These are phyloP conservation scores for Leucophenga varia DNA, from an alignment of 1,140 invertebrate genomes.

Conservation along the genomic window DNA sequence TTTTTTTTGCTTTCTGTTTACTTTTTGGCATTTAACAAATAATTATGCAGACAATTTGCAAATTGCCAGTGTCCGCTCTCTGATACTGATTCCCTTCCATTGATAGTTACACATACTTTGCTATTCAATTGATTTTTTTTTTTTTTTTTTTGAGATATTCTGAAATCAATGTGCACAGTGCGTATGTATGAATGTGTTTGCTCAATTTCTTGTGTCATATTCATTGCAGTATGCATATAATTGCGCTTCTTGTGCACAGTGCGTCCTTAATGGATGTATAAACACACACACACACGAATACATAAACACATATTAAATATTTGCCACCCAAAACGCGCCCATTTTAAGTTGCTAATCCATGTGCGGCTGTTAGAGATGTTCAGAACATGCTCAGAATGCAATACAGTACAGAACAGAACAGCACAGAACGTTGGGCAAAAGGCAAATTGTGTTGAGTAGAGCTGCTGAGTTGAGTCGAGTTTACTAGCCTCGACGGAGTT, in stretches of 20 bases:
- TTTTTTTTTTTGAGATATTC: slow-evolving; percentile 27
- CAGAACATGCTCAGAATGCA: too few relatives aligned
- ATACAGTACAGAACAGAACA: too few relatives aligned
- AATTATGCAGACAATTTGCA: too few relatives aligned
- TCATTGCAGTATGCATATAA: slow-evolving; percentile 43
- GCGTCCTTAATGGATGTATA: too few relatives aligned
- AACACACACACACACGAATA: slow-evolving; percentile 18
- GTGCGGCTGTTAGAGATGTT: too few relatives aligned
- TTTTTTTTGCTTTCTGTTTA: too few relatives aligned
- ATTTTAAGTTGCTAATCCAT: too few relatives aligned
- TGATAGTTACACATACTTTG: slow-evolving; percentile 17
- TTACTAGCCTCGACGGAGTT: slow-evolving; percentile 9
- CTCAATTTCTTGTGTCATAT: slow-evolving; percentile 44
- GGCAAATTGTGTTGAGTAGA: too few relatives aligned
- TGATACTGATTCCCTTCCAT: too few relatives aligned
- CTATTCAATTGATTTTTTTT: slow-evolving; percentile 6
- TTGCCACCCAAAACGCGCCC: slow-evolving; percentile 4
- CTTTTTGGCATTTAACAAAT: too few relatives aligned
- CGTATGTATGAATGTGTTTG: slow-evolving; percentile 5
- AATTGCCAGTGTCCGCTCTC: too few relatives aligned
- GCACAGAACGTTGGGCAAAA: too few relatives aligned
- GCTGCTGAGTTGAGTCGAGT: slow-evolving; percentile 31
- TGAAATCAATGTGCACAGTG: slow-evolving; percentile 14
- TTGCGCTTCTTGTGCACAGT: slow-evolving; percentile 45
- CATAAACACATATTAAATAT: background rate